These are phyloP conservation scores for Galago senegalensis DNA, from an alignment of 2,797 vertebrate species.

Conservation along the genomic window DNA sequence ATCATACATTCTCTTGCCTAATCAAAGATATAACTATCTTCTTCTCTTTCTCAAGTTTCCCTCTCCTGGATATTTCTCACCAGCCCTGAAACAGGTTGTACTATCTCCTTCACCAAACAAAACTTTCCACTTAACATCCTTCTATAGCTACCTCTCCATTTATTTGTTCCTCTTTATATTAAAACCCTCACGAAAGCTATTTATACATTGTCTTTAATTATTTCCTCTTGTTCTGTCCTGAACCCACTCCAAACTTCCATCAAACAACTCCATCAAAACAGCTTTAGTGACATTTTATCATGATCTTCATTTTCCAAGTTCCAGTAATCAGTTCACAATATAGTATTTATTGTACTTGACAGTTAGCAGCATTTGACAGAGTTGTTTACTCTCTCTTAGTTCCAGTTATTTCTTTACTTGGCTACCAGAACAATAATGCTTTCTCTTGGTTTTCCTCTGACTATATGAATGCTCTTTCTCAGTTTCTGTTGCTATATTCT, in stretches of 20 bases:
- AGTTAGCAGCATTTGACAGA: not conserved
- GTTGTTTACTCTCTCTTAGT: not conserved
- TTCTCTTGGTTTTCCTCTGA: constrained; percentile 30
- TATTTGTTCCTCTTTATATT: not conserved
- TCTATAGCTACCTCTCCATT: not conserved
- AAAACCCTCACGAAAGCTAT: not conserved
- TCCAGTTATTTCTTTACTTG: not conserved
- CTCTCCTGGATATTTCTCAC: not conserved
- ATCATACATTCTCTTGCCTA: not conserved
- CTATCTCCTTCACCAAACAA: not conserved
- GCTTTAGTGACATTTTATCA: constrained; percentile 6
- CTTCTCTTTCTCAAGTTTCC: not conserved
- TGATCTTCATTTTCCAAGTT: not conserved
- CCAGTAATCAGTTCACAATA: not conserved
- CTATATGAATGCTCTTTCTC: not conserved
- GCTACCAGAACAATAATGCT: not conserved
- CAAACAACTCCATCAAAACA: not conserved
- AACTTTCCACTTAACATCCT: not conserved
- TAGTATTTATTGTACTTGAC: not conserved
- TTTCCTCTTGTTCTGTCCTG: not conserved
- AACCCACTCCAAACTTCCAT: not conserved
- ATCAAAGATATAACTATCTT: not conserved
- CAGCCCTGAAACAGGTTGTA: not conserved
- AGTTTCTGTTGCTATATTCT: not conserved
- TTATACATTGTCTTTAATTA: not conserved